Conservation (phyloP, 2,113 vertebrate species). For the Sinocyclocheilus anophthalmus region DNA sequence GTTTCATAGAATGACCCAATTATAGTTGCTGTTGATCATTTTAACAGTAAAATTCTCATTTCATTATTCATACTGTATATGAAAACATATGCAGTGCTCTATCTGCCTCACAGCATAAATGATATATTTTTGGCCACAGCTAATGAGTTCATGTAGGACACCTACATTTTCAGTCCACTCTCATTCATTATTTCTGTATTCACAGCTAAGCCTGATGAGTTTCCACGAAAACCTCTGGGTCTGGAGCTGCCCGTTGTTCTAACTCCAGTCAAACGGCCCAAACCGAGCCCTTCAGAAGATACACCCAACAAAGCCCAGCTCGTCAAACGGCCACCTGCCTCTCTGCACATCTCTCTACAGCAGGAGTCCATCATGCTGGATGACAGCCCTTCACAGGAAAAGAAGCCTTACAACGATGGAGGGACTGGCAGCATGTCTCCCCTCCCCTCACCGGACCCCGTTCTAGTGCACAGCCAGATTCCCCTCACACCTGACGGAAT, state of each 20-base stretch:
- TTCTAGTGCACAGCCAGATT: slow-evolving; percentile 60
- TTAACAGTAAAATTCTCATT: not conserved
- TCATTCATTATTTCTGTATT: slow-evolving; percentile 21
- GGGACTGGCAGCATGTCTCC: slow-evolving; percentile 33
- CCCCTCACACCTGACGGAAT: slow-evolving; percentile 35
- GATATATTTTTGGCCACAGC: not conserved
- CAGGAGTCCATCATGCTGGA: slow-evolving; percentile 48
- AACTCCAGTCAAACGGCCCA: slow-evolving; percentile 61
- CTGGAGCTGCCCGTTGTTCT: slow-evolving; percentile 80
- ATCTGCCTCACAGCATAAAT: not conserved
- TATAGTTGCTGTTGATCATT: too few relatives aligned
- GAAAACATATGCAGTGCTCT: not conserved
- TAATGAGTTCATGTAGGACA: not conserved
- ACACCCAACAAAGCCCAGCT: slow-evolving; percentile 49
- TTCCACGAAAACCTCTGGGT: slow-evolving; percentile 82
- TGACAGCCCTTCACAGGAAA: slow-evolving; percentile 50
- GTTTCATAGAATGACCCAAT: too few relatives aligned
- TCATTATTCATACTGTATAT: not conserved
- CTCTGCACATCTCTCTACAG: slow-evolving; percentile 41
- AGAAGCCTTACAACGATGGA: slow-evolving; percentile 49
- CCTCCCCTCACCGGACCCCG: slow-evolving; percentile 63
- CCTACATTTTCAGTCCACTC: slow-evolving; percentile 7
- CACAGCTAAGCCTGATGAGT: slow-evolving; percentile 83
- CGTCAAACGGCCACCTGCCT: slow-evolving; percentile 16
- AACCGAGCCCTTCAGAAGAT: slow-evolving; percentile 25